A percentile compares a stretch with the other conserved stretches of the same genome.
Conservation (phyloP, 2,113 vertebrate genomes). For the Centropus bengalensis region DNA sequence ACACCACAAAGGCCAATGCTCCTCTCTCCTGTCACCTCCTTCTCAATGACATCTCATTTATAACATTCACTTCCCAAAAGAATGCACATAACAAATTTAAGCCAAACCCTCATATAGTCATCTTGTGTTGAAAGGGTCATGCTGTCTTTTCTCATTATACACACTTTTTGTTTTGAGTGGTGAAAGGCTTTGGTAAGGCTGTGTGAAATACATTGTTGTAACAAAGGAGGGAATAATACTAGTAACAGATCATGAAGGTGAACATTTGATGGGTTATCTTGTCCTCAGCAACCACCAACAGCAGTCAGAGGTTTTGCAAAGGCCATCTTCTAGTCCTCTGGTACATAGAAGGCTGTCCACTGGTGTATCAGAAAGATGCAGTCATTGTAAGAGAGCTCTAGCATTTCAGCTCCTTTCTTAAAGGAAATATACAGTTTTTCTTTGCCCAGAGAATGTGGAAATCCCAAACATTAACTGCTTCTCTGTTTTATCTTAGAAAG, state of each 20-base stretch:
- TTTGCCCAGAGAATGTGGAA: background rate
- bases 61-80: background rate
- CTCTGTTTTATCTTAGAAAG: background rate
- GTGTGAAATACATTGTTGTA: background rate
- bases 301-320: background rate
- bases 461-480: background rate
- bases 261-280: background rate
- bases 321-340: background rate
- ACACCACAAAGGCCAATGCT: background rate
- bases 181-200: background rate
- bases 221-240: background rate
- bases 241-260: background rate
- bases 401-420: background rate
- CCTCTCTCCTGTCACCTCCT: background rate
- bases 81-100: background rate
- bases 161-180: background rate
- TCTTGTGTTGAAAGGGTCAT: background rate
- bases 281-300: background rate
- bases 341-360: background rate
- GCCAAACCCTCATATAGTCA: background rate
- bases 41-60: accelerated
- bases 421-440: background rate
- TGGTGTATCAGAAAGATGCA: background rate
- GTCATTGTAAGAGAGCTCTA: background rate
- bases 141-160: background rate